Base-by-base conservation (phyloP, 2,113 vertebrate genomes). In the Lasiurus borealis region DNA sequence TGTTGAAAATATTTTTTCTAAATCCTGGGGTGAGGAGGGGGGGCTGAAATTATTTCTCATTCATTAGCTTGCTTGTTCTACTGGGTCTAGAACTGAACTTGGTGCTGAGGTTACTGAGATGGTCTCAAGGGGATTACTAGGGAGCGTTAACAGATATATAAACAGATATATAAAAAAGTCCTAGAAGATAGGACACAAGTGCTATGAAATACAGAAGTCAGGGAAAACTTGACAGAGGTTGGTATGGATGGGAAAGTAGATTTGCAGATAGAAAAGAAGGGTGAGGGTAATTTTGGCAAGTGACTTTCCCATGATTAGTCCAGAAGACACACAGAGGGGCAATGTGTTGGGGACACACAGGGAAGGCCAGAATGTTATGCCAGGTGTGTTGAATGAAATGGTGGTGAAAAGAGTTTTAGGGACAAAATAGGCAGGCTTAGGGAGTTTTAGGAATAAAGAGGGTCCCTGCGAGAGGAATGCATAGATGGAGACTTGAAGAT, bases 31-130 rank as follows among this genome's bases (percentile, higher is more conserved):
- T 40, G 40, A 40, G 40, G 40, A 40, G 40, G 40, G 40, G 40
- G 40, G 40, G 40, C 40, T 40, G 52, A 44, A 85, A 48, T 84
- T 27, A 81, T 81, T 78, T 93, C 83, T 84, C 66, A 81, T 87
- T 80, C 59, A 29, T 72, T 94, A 46, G 36, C 25, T 80, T 69
- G 69, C 69, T 85, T 7, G 10, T 78, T 84, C 31, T 11, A 50
- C 29, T 75, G 14, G 19, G 5, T 87, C 57, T 36, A 88, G 66
- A 92, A 66, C 11, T 11, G 48, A 77, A 66, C 31, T 78, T 69
- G 21, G n/a, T 68, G 5, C 64, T 85, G 40, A 84, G 34, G 40
- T 73, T 62, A 48, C 4, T 48, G 16, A 83, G n/a, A 54, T 62
- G 46, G 4, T 46, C 68, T 95, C n/a, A 31, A 78, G 44, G 50